Conservation (phyloP, 1,140 invertebrate species). For the Oryctes rhinoceros region DNA sequence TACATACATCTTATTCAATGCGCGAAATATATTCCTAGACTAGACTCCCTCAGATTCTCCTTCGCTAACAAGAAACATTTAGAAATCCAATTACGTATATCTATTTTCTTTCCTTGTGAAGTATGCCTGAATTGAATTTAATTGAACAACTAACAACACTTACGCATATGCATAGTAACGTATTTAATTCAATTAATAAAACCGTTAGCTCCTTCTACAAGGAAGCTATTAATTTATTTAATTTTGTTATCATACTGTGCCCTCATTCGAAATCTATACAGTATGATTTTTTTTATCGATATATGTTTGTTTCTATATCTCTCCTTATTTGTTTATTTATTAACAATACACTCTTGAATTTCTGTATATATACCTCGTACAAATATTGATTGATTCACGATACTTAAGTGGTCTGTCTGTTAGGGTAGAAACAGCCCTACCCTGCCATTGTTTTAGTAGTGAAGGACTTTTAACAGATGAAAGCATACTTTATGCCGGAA, state of each 20-base stretch:
- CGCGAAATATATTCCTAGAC: too few relatives aligned
- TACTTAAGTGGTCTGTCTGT: conserved; percentile 38
- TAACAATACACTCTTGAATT: conserved; percentile 32
- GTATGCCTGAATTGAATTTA: background rate
- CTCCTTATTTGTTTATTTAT: conserved; percentile 24
- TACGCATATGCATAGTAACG: background rate
- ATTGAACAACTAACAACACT: background rate
- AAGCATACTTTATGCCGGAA: conserved; percentile 7
- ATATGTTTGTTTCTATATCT: background rate
- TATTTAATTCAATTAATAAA: background rate
- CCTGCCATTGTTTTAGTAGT: conserved; percentile 33
- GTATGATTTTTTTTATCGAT: background rate
- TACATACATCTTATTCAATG: too few relatives aligned
- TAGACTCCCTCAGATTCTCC: too few relatives aligned
- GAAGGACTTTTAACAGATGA: conserved; percentile 30
- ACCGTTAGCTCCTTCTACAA: background rate
- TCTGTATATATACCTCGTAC: conserved; percentile 13
- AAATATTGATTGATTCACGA: conserved; percentile 38
- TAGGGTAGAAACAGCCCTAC: conserved; percentile 34
- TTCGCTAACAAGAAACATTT: too few relatives aligned
- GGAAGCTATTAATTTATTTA: conserved; percentile 11
- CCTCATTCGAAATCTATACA: background rate
- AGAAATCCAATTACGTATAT: too few relatives aligned
- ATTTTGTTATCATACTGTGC: background rate
- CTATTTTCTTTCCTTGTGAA: too few relatives aligned